These are phyloP conservation scores for Clivina fossor DNA, from an alignment of 2,888 invertebrate genomes.

Conservation along the genomic window DNA sequence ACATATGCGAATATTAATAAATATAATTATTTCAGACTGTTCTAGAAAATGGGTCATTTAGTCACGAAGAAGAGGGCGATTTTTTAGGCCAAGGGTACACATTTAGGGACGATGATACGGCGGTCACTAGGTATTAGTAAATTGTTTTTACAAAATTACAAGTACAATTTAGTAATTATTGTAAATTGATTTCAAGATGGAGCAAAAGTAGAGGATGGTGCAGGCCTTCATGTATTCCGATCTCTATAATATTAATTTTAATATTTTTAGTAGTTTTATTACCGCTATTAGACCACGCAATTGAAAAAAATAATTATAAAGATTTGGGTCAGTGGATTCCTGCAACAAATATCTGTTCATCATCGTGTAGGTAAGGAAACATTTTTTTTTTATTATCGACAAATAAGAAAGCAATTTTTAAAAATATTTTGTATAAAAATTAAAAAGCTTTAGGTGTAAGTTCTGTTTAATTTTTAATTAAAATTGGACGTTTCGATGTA, in stretches of 20 bases:
- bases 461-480: no score
- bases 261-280: conserved; percentile 78
- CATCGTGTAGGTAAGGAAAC: conserved; percentile 62
- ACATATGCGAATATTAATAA: no score
- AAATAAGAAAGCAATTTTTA: background rate
- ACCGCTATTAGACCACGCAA: conserved; percentile 71
- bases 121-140: conserved; percentile 57
- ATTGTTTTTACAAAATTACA: conserved; percentile 20
- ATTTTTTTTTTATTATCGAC: background rate
- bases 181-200: no score
- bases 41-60: conserved; percentile 64
- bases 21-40: conserved; percentile 70
- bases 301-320: conserved; percentile 51
- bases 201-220: conserved; percentile 67
- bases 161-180: conserved; percentile 23
- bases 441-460: no score
- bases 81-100: conserved; percentile 78
- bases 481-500: no score
- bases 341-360: conserved; percentile 55
- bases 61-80: conserved; percentile 71
- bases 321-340: conserved; percentile 1
- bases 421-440: no score
- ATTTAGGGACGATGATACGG: conserved; percentile 67
- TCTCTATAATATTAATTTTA: conserved; percentile 74
- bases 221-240: conserved; percentile 82